Evolutionary conservation across 2,888 invertebrate genomes (phyloP), one percentile per base, ranked within the genome.

Genomic region (Teinopalpus imperialis): DNA sequence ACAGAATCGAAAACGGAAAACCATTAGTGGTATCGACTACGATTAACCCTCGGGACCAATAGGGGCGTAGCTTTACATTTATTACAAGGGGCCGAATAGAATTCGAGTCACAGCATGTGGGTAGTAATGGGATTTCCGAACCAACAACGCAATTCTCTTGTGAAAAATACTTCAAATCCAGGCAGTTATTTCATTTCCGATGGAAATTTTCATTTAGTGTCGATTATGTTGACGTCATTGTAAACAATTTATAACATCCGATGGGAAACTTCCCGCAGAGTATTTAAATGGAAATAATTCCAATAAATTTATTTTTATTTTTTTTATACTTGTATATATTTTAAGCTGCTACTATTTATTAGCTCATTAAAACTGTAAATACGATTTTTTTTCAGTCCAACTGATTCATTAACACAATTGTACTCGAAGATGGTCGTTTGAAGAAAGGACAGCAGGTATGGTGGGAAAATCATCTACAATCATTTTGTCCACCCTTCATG

Each of bases 141-240:
- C 40, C 59, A 56, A 57, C 42, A 59, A 53, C 51, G 57, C 56
- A 63, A 65, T 63, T 57, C 54, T 58, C 31, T 54, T 48, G 57
- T 56, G 62, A 57, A 66, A 63, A 63, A 57, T 50, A 54, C 48
- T 56, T 49, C 47, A 54, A 46, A 58, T 34, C 43, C 52, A 54
- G 53, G 51, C 41, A 37, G 37, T 46, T 47, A n/a, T 58, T 62
- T 66, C 61, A 71, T 69, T 72, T 74, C 71, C 72, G 61, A 50
- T 40, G 49, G 54, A 41, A 52, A 52, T 56, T 44, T 59, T 49
- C 55, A 56, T 60, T 64, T 56, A 54, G 58, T 65, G 66, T 43
- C 43, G 48, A 56, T 70, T 68, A 68, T 66, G 57, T 59, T 51
- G 59, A 61, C 49, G 56, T 57, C 23, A 20, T 27, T 20, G 4